Percentiles rank a stretch among this genome's conserved stretches.
phyloP scores from a whole-genome alignment of 2,888 invertebrate genomes.

The Ornithoptera alexandrae region DNA sequence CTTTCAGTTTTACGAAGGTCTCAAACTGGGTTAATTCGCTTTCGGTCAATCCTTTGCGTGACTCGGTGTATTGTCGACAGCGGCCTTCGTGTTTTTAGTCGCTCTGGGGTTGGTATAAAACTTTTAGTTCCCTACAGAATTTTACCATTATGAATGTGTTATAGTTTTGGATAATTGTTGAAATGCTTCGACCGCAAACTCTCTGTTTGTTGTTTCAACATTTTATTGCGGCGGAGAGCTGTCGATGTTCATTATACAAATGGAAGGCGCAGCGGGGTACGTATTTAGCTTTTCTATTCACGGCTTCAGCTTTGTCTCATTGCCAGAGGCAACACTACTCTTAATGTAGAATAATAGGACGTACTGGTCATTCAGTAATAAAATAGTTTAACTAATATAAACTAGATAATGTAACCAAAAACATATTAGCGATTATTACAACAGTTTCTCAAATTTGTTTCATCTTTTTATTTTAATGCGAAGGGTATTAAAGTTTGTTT shows the following conservation, averaged over 20 bases:
- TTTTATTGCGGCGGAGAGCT: conserved; percentile 53
- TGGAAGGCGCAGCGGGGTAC: conserved; percentile 55
- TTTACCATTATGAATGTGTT: conserved; percentile 49
- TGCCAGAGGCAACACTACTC: conserved; percentile 13
- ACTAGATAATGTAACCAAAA: too few relatives aligned
- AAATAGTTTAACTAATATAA: neutral
- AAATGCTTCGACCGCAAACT: conserved; percentile 41
- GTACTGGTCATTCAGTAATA: neutral
- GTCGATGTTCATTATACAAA: conserved; percentile 71
- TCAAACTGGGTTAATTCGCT: conserved; percentile 57
- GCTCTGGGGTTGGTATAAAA: conserved; percentile 37
- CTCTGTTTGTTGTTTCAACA: conserved; percentile 54
- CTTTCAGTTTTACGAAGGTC: conserved; percentile 37
- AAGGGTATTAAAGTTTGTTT: too few relatives aligned
- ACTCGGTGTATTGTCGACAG: conserved; percentile 48
- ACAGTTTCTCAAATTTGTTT: too few relatives aligned
- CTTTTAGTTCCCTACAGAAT: conserved; percentile 34
- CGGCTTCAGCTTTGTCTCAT: conserved; percentile 38
- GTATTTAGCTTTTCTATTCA: conserved; percentile 70
- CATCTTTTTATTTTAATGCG: too few relatives aligned
- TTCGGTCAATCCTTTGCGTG: conserved; percentile 64
- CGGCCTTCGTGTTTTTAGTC: conserved; percentile 49
- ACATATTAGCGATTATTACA: too few relatives aligned
- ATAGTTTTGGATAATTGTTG: conserved; percentile 51
- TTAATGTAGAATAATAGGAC: neutral